Evolutionary conservation across 2,888 invertebrate species (phyloP), one percentile per base, ranked within the genome.

Genomic region (Augiades crinisus): DNA sequence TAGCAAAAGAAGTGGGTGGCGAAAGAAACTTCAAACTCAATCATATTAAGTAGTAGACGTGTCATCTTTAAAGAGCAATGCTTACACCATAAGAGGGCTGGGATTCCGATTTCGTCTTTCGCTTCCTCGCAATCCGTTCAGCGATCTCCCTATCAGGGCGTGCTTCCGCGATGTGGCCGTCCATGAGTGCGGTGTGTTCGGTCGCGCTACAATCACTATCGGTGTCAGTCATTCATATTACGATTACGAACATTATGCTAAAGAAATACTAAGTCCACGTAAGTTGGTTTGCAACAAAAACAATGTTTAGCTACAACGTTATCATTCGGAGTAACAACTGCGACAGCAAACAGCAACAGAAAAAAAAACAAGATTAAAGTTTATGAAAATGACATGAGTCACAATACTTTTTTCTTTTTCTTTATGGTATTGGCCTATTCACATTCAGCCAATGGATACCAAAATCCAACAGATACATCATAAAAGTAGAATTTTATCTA

Each of bases 181-280:
- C 95, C 95, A 96, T 96, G 77, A 95, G 93, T 83, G 94, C 94
- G 70, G 95, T 95, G 67, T 91, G 92, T 91, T 96, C 95, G 75
- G 93, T 92, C 56, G 38, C 40, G 68, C 92, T 92, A 77, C 85
- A 90, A 68, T 92, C 92, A 67, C 78, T 82, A 57, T 70, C 74
- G 59, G 73, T 69, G 55, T 75, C 76, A 75, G 81, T 87, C 88
- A 88, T 89, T 85, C 81, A 88, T 73, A 54, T 64, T 24, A 33
- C n/a, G 16, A 40, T 24, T 34, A 43, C 27, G 2, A 27, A 50
- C 50, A 50, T 47, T 22, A 31, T 33, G 17, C n/a, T 13, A 34
- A 34, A 33, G 5, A 44, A 44, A 19, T 13, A 10, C 13, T 38
- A 4, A 12, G 2, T 31, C 3, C 2, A 31, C 3, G 3, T 31